These are phyloP conservation scores for Mantis religiosa DNA, from an alignment of 2,888 invertebrate genomes.

Conservation along the genomic window DNA sequence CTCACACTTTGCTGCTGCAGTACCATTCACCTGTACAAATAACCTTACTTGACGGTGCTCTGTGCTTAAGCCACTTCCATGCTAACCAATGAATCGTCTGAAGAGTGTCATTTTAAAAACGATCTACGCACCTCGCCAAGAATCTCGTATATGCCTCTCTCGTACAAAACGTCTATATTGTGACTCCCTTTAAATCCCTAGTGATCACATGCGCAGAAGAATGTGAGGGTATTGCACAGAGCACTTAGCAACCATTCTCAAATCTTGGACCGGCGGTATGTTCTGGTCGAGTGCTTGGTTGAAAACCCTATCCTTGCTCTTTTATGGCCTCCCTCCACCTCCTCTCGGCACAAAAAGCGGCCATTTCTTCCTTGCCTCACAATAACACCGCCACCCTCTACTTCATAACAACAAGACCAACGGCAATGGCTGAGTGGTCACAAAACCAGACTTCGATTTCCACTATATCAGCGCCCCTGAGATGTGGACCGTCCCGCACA, in stretches of 20 bases:
- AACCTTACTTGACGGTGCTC: too few relatives aligned
- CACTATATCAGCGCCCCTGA: not conserved
- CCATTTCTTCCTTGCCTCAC: not conserved
- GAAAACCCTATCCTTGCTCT: not conserved
- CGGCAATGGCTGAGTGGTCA: not conserved
- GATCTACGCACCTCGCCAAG: not conserved
- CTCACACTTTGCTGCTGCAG: too few relatives aligned
- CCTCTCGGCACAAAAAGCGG: not conserved
- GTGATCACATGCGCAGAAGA: not conserved
- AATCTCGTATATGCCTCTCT: not conserved
- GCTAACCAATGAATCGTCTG: too few relatives aligned
- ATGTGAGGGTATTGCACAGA: not conserved
- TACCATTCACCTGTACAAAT: too few relatives aligned
- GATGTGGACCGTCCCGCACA: not conserved
- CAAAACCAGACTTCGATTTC: not conserved
- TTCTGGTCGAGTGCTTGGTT: not conserved
- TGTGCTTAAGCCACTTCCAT: too few relatives aligned
- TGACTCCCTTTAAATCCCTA: not conserved
- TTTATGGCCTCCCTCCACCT: not conserved
- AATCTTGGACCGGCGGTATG: not conserved
- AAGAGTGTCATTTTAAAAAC: too few relatives aligned
- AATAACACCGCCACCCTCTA: not conserved
- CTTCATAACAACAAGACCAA: not conserved
- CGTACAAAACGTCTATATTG: not conserved
- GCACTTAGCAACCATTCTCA: not conserved